Evolutionary conservation across 2,888 invertebrate species (phyloP).

Genomic region (Nephrotoma guestfalica): DNA sequence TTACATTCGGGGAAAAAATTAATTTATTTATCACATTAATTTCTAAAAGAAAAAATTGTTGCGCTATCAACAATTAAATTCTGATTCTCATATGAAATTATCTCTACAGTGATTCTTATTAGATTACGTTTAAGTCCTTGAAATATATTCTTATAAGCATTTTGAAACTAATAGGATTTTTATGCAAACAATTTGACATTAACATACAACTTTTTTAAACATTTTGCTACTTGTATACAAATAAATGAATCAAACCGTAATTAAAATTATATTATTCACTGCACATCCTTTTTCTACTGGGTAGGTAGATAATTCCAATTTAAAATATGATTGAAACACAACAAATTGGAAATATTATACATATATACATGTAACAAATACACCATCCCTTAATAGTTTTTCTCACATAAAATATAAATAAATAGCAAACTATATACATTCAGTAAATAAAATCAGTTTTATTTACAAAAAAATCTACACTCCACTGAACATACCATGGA

Average conservation of each 20-base stretch:
- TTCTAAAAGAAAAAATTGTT: background rate
- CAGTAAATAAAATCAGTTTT: background rate
- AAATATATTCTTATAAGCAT: background rate
- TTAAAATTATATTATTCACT: no score
- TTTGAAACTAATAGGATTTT: background rate
- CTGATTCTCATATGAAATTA: background rate
- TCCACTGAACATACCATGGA: slow-evolving; percentile 8
- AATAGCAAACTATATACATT: background rate
- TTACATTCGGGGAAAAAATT: background rate
- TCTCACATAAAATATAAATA: background rate
- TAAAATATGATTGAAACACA: no score
- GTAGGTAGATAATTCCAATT: no score
- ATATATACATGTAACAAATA: background rate
- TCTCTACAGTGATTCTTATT: background rate
- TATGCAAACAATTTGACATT: background rate
- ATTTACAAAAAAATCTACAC: background rate
- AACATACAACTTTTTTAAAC: background rate
- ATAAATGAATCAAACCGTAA: no score
- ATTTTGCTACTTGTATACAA: background rate
- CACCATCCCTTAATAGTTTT: background rate
- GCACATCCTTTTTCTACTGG: no score
- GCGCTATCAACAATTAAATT: background rate
- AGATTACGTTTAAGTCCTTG: background rate
- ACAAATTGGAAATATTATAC: background rate
- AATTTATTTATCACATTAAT: background rate